These are phyloP conservation scores for Scaptomyza reducta DNA, from an alignment of 2,888 invertebrate genomes.

Conservation along the genomic window DNA sequence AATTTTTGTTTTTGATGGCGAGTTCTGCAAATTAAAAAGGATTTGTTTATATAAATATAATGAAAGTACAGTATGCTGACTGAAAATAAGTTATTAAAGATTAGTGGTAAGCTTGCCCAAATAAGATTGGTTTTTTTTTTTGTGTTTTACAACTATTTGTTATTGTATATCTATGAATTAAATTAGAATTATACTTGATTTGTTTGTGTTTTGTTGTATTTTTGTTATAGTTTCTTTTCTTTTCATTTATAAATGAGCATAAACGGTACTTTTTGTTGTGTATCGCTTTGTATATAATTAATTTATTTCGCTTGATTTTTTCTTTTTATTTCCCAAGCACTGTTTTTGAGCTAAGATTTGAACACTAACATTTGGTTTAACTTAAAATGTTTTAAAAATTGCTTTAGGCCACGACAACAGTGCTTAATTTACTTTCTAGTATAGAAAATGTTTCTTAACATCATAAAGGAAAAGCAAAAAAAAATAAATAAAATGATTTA, in stretches of 20 bases:
- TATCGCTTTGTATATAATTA: constrained; percentile 32
- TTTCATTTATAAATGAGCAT: constrained; percentile 69
- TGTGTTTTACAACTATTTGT: constrained; percentile 67
- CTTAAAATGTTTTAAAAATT: constrained; percentile 76
- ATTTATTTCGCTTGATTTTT: constrained; percentile 27
- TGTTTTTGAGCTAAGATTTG: constrained; percentile 72
- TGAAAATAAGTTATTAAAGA: constrained; percentile 28
- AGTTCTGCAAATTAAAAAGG: constrained; percentile 13
- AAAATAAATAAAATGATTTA: constrained; percentile 31
- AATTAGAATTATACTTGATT: constrained; percentile 64
- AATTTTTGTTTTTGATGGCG: constrained; percentile 14
- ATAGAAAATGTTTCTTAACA: constrained; percentile 17
- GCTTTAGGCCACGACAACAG: constrained; percentile 57
- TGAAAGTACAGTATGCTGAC: constrained; percentile 12
- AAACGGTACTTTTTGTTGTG: constrained; percentile 40
- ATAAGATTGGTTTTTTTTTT: constrained; percentile 34
- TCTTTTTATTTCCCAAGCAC: constrained; percentile 39
- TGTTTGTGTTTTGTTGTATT: constrained; percentile 33
- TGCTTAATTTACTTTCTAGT: constrained; percentile 53
- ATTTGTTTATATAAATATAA: constrained; percentile 15
- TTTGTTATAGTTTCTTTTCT: constrained; percentile 32
- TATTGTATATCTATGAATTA: constrained; percentile 70
- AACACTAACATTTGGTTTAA: constrained; percentile 73
- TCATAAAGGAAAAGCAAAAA: constrained; percentile 33
- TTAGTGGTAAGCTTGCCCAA: constrained; percentile 53